Conservation (phyloP, 2,113 vertebrate genomes). For the Hemiprocne comata region DNA sequence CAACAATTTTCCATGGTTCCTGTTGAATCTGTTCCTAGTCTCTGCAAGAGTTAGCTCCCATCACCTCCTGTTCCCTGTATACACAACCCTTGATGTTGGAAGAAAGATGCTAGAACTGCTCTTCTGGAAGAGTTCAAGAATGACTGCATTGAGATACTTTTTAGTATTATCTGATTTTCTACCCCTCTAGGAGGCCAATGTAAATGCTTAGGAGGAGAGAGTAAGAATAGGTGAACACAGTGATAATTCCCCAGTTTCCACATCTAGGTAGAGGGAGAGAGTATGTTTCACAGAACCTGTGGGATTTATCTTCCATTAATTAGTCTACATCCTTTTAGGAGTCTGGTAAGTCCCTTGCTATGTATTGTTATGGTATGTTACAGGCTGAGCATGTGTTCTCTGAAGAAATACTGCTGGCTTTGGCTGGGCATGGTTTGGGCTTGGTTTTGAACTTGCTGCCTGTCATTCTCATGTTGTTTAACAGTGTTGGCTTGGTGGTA, state of each 20-base stretch:
- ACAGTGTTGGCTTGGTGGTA: neutral
- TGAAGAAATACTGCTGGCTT: neutral
- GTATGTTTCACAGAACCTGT: neutral
- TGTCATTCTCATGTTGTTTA: neutral
- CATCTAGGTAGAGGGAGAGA: neutral
- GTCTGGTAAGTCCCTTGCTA: neutral
- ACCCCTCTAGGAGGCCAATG: neutral
- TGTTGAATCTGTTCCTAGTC: neutral
- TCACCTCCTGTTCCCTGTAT: neutral
- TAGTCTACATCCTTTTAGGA: neutral
- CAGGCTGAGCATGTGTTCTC: neutral
- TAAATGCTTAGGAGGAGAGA: neutral
- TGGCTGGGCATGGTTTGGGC: neutral
- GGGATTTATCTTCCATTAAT: neutral
- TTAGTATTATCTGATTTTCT: neutral
- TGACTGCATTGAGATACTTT: neutral
- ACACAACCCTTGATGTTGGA: neutral
- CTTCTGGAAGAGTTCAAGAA: neutral
- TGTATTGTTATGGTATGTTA: neutral
- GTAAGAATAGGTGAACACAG: neutral
- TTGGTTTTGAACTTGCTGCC: neutral
- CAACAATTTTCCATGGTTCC: neutral
- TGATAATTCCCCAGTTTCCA: neutral
- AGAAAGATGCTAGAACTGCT: neutral
- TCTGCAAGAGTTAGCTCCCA: neutral